A percentile compares a stretch with the other conserved stretches of the same genome.
Conservation (phyloP, 2,113 vertebrate genomes). For the Micromys minutus region DNA sequence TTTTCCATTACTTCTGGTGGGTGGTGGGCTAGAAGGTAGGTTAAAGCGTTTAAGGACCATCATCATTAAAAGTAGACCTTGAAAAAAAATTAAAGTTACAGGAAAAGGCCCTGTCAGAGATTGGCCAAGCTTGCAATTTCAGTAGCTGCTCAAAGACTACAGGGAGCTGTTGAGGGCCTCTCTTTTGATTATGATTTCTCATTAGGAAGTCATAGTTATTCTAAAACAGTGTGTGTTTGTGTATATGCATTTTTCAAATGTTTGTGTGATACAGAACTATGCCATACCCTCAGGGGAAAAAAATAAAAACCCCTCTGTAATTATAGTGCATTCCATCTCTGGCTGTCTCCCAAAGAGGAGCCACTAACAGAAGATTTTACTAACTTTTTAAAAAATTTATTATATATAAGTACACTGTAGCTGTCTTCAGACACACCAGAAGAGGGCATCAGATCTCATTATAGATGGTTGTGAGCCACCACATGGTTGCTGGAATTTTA, state of each 20-base stretch:
- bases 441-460: too few relatives aligned
- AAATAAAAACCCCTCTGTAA: background rate
- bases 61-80: too few relatives aligned
- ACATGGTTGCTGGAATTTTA: too few relatives aligned
- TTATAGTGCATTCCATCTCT: background rate
- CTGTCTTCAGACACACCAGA: too few relatives aligned
- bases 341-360: background rate
- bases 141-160: background rate
- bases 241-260: background rate
- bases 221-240: background rate
- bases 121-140: background rate
- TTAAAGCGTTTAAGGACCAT: too few relatives aligned
- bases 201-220: background rate
- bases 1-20: too few relatives aligned
- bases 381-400: too few relatives aligned
- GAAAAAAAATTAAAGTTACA: too few relatives aligned
- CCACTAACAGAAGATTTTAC: background rate
- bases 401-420: too few relatives aligned
- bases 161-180: background rate
- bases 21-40: too few relatives aligned
- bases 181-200: background rate
- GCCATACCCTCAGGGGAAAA: background rate
- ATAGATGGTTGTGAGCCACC: too few relatives aligned
- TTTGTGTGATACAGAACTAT: background rate
- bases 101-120: background rate